These are phyloP conservation scores for Coregonus ussuriensis DNA, from an alignment of 2,797 vertebrate genomes.

Conservation along the genomic window DNA sequence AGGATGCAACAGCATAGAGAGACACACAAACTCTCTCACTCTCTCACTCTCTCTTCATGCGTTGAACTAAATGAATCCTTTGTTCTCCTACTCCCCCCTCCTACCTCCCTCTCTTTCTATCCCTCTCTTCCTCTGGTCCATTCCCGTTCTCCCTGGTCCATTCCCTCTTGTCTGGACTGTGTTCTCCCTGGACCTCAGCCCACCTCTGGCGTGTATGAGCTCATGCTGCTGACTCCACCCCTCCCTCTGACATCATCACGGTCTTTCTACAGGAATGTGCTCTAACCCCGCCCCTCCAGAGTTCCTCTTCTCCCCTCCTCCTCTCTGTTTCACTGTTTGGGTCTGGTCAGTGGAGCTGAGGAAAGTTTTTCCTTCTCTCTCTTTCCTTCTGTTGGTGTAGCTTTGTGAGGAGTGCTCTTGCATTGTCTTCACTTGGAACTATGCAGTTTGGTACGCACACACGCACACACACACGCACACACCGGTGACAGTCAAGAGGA, in stretches of 20 bases:
- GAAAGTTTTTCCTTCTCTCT: constrained; percentile 55
- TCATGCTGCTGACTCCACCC: constrained; percentile 35
- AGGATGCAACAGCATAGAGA: neutral
- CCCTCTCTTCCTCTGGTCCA: too few relatives aligned
- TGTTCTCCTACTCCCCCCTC: constrained; percentile 21
- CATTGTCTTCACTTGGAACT: too few relatives aligned
- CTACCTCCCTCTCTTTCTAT: neutral
- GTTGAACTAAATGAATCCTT: constrained; percentile 33
- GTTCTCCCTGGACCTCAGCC: neutral
- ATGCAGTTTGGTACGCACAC: too few relatives aligned
- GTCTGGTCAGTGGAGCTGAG: constrained; percentile 37
- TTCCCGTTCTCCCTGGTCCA: neutral
- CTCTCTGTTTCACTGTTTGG: constrained; percentile 57
- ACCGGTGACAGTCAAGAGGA: too few relatives aligned
- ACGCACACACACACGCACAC: too few relatives aligned
- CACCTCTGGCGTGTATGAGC: neutral
- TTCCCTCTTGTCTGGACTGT: too few relatives aligned
- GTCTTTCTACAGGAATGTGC: constrained; percentile 69
- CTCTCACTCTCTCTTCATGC: neutral
- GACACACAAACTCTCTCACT: neutral
- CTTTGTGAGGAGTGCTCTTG: too few relatives aligned
- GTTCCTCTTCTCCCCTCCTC: constrained; percentile 27
- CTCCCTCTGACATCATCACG: constrained; percentile 69
- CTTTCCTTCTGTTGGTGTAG: too few relatives aligned
- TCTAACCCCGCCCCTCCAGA: constrained; percentile 58